Base-by-base conservation (phyloP, 2,113 vertebrate species). In the Hoplias malabaricus region DNA sequence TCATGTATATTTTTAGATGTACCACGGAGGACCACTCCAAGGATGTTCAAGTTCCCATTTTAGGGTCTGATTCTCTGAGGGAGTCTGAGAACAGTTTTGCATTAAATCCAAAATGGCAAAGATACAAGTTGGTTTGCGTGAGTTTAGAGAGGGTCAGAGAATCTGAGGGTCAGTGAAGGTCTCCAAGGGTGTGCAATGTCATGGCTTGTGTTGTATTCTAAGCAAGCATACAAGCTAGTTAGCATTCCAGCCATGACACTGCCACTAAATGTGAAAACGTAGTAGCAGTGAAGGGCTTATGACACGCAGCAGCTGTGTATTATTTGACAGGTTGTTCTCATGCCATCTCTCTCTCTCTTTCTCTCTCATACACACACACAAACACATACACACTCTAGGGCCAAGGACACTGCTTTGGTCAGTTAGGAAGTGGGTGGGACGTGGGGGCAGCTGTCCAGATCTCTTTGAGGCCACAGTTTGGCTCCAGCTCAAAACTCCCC, bases 291-390 rank as follows among this genome's bases (percentile, higher is more conserved):
- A 61, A 68, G 50, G 42, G 12, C n/a, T 27, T 19, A 3, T 72
- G 77, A 50, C 59, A 82, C 66, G 81, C 16, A 70, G 67, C 81
- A 79, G 81, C 81, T 82, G 81, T 53, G 68, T 66, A 71, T 75
- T 82, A 82, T 82, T 25, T 71, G 65, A 62, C 71, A 75, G 70
- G 57, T 66, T 54, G 57, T 46, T 57, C 82, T 63, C 82, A 75
- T 73, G 73, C 84, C 79, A 78, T 73, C 59, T 33, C 48, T 77
- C 62, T 38, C 33, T 73, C 68, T 54, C 43, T 56, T 48, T 19
- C 61, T 14, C 65, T 48, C n/a, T 70, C 56, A 13, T 31, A 50
- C 33, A 38, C 62, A 56, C 38, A 63, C 68, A 66, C 69, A n/a
- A 21, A 54, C 56, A 13, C 21, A 50, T 25, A 38, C 62, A 56